Percentiles rank a stretch among this genome's conserved stretches.
These are phyloP conservation scores for Xenopus petersii DNA, from an alignment of 2,797 vertebrate species.

Conservation along the genomic window DNA sequence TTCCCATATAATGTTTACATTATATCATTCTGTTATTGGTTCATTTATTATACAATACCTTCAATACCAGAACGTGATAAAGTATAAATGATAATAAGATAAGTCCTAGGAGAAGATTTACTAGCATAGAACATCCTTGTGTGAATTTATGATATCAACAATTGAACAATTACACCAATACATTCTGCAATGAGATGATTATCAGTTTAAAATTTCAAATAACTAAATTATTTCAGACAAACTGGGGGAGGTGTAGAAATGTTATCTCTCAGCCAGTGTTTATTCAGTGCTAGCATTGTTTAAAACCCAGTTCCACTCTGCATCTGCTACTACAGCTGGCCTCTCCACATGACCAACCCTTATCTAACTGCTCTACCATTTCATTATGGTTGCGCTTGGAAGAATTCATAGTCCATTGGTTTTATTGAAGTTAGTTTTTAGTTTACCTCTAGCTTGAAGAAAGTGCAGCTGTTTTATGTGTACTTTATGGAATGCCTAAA, in stretches of 20 bases:
- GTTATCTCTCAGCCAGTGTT: conserved; percentile 51
- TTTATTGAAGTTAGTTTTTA: conserved; percentile 60
- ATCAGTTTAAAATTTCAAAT: conserved; percentile 50
- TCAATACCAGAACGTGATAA: no score
- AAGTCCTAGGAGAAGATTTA: no score
- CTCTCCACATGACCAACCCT: conserved; percentile 49
- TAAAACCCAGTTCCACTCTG: conserved; percentile 50
- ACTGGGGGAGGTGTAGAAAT: conserved; percentile 54
- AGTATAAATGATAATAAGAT: no score
- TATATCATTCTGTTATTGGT: no score
- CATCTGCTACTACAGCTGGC: conserved; percentile 64
- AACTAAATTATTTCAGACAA: conserved; percentile 52
- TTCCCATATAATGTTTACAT: no score
- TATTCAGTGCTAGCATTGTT: conserved; percentile 55
- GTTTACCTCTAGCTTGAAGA: conserved; percentile 54
- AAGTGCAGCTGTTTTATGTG: conserved; percentile 62
- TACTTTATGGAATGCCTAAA: conserved; percentile 56
- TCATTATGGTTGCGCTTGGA: conserved; percentile 54
- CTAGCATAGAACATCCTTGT: no score
- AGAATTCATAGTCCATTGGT: conserved; percentile 62
- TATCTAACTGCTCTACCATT: conserved; percentile 57
- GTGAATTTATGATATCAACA: conserved; percentile 8
- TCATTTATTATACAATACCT: no score
- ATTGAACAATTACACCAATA: conserved; percentile 18
- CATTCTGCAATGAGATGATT: conserved; percentile 33